Evolutionary conservation across 2,888 invertebrate species (phyloP), one percentile per base, ranked within the genome.

Genomic region (Alsophila aescularia): DNA sequence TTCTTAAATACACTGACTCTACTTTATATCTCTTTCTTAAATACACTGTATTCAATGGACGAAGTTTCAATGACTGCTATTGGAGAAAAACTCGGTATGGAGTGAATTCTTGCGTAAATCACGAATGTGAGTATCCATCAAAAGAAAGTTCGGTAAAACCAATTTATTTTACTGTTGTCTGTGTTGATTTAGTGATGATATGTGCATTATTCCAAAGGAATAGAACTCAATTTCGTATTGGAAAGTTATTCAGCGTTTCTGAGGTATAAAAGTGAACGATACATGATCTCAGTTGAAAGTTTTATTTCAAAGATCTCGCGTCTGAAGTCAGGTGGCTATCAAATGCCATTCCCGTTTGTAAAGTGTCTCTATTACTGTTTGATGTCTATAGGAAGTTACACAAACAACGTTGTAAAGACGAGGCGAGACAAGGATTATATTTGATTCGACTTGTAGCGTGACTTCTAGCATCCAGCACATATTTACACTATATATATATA

Each of bases 31-130:
- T 52, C 24, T 29, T 35, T 48, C 41, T 24, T 55, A 60, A 59
- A 61, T 47, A 60, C 50, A 63, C 54, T 61, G 67, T 67, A 69
- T 66, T 68, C 66, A 75, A 76, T 73, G 70, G 72, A 50, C 51
- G 56, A 80, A 83, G 79, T 82, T 81, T 77, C 69, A 76, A 83
- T 75, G 69, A 73, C 67, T 73, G 75, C 79, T 79, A 76, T 82
- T 82, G 69, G 75, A 61, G 49, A 79, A 81, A 82, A 54, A 79
- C 73, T 81, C 73, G 67, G 72, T 71, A 67, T 66, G 58, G 64
- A 81, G 76, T 75, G 77, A 79, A 81, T 77, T 77, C 81, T 80
- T 77, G 75, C 74, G 79, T 78, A 69, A 81, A 73, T 68, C 70
- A 73, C 71, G 64, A 80, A 79, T 77, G 74, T 66, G 77, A 77